Evolutionary conservation across 2,113 vertebrate species (phyloP).

Genomic region (Zosterops hypoxanthus): DNA sequence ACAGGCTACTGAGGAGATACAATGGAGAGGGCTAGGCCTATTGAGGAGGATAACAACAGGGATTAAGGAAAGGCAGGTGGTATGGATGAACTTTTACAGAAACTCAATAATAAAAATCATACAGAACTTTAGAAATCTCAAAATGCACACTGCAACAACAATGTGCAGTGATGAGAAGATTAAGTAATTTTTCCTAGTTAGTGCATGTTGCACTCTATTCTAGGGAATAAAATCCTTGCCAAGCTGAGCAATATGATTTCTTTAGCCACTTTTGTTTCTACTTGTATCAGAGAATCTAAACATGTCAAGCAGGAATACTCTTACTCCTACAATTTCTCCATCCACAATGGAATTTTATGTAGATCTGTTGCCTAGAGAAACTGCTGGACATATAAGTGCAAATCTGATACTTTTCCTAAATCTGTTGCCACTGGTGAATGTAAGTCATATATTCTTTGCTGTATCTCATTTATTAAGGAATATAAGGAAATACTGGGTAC

Average conservation of each 20-base stretch:
- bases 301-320: not conserved
- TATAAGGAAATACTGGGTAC: not conserved
- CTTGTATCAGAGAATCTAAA: not conserved
- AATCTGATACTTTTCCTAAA: not conserved
- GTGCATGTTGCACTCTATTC: not conserved
- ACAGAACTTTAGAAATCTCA: no score
- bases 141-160: no score
- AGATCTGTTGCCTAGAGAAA: not conserved
- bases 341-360: not conserved
- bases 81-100: no score
- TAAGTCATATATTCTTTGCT: not conserved
- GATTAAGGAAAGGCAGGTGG: no score
- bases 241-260: not conserved
- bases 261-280: not conserved
- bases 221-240: not conserved
- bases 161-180: not conserved
- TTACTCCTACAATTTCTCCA: not conserved
- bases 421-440: not conserved
- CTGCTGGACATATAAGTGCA: not conserved
- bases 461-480: not conserved
- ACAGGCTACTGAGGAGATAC: no score
- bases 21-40: no score
- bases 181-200: not conserved
- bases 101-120: no score
- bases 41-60: no score